Conservation (phyloP, 2,113 vertebrate species). For the Pimephales promelas region DNA sequence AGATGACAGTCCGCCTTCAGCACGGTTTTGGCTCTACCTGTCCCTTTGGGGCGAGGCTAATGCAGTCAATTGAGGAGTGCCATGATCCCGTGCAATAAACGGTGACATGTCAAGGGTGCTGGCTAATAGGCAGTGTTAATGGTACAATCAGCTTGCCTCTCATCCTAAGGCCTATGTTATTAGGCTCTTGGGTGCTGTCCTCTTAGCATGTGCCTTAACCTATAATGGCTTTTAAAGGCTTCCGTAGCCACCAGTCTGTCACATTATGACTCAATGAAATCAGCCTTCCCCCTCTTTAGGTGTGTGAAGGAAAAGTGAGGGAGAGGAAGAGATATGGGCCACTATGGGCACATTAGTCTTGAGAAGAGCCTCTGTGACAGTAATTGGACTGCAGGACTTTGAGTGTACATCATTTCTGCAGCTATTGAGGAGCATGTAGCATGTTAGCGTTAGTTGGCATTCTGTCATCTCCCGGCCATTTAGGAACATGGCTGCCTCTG, state of each 20-base stretch:
- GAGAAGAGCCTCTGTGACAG: constrained; percentile 36
- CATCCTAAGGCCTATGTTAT: background rate
- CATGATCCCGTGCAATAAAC: background rate
- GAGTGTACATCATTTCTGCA: constrained; percentile 41
- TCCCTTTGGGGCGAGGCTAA: constrained; percentile 31
- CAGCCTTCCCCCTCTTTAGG: constrained; percentile 5
- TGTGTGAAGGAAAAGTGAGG: constrained; percentile 10
- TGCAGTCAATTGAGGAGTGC: constrained; percentile 13
- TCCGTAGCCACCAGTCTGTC: constrained; percentile 14
- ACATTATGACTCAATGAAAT: constrained; percentile 43
- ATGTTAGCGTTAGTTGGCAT: constrained; percentile 18
- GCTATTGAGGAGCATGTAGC: constrained; percentile 19
- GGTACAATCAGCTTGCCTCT: constrained; percentile 12
- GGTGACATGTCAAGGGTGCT: background rate
- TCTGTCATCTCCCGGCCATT: constrained; percentile 32
- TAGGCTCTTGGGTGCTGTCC: constrained; percentile 24
- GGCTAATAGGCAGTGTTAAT: constrained; percentile 36
- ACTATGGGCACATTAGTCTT: constrained; percentile 36
- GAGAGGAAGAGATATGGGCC: constrained; percentile 20
- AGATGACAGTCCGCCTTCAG: constrained; percentile 24
- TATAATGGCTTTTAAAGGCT: constrained; percentile 11
- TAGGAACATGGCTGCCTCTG: constrained; percentile 27
- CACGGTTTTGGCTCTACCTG: constrained; percentile 23
- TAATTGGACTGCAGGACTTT: constrained; percentile 46
- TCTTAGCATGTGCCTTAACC: constrained; percentile 19